A percentile compares a stretch with the other conserved stretches of the same genome.
These are phyloP conservation scores for Octopus bimaculoides DNA, from an alignment of 1,140 invertebrate species.

Conservation along the genomic window DNA sequence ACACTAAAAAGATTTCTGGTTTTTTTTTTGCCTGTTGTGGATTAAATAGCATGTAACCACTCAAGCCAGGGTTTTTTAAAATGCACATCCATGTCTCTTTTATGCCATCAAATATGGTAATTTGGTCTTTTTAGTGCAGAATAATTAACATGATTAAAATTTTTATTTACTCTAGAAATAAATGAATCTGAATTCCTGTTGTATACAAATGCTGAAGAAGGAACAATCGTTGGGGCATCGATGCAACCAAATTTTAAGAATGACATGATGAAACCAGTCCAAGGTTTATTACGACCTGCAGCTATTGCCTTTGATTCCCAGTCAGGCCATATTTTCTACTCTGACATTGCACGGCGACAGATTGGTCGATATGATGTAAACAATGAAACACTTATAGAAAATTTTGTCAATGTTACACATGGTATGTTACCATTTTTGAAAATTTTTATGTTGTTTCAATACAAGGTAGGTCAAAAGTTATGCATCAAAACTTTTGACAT, in stretches of 20 bases:
- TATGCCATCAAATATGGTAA: slow-evolving; percentile 21
- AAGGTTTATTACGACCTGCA: slow-evolving; percentile 64
- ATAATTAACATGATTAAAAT: too few relatives aligned
- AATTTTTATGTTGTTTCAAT: too few relatives aligned
- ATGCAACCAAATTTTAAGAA: slow-evolving; percentile 35
- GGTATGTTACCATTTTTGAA: not conserved
- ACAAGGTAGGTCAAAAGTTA: too few relatives aligned
- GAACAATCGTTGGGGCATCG: slow-evolving; percentile 64
- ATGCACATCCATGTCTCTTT: slow-evolving; percentile 8
- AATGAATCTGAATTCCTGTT: slow-evolving; percentile 64
- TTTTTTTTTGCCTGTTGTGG: too few relatives aligned
- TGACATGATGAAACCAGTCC: slow-evolving; percentile 69
- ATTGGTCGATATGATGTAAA: slow-evolving; percentile 20
- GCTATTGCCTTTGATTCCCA: slow-evolving; percentile 70
- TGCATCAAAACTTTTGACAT: too few relatives aligned
- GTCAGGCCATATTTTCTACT: slow-evolving; percentile 69
- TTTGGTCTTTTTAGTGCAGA: too few relatives aligned
- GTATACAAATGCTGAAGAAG: slow-evolving; percentile 65
- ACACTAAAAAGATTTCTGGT: too few relatives aligned
- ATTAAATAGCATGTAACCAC: too few relatives aligned
- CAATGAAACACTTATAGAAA: slow-evolving; percentile 13
- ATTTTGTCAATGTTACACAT: slow-evolving; percentile 13
- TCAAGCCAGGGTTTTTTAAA: not conserved
- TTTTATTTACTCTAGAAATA: slow-evolving; percentile 44
- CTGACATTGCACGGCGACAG: slow-evolving; percentile 22